Evolutionary conservation across 2,888 invertebrate species (phyloP).

Genomic region (Aphodius sticticus): DNA sequence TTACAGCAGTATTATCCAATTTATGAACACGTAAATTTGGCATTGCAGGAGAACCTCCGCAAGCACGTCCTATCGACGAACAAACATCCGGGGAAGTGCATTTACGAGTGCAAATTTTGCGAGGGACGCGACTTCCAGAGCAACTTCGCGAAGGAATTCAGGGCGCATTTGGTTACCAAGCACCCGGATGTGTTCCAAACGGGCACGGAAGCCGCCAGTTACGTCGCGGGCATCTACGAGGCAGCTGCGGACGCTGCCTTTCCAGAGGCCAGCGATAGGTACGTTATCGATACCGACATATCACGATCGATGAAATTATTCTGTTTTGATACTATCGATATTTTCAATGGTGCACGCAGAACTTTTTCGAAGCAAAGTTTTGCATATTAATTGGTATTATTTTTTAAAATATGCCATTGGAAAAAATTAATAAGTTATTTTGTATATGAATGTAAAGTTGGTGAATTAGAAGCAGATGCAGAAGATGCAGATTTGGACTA

Average conservation of each 20-base stretch:
- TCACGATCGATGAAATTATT: not conserved
- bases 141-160: conserved; percentile 74
- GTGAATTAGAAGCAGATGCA: not conserved
- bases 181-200: conserved; percentile 66
- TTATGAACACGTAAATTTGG: conserved; percentile 8
- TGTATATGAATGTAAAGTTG: not conserved
- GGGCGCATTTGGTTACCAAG: conserved; percentile 67
- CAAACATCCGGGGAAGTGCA: conserved; percentile 77
- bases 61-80: conserved; percentile 85
- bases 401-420: not conserved
- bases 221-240: conserved; percentile 62
- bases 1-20: conserved; percentile 5
- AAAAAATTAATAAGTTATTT: not conserved
- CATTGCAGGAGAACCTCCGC: conserved; percentile 80
- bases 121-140: conserved; percentile 60
- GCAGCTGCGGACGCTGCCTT: conserved; percentile 51
- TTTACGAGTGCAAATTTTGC: conserved; percentile 82
- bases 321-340: not conserved
- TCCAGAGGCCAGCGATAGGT: conserved; percentile 31
- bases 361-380: not conserved
- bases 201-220: conserved; percentile 62
- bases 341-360: not conserved
- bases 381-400: not conserved
- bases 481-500: not conserved
- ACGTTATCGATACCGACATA: not conserved